A percentile compares a stretch with the other conserved stretches of the same genome.
Conservation (phyloP, 2,797 vertebrate species). For the Protonibea diacanthus region DNA sequence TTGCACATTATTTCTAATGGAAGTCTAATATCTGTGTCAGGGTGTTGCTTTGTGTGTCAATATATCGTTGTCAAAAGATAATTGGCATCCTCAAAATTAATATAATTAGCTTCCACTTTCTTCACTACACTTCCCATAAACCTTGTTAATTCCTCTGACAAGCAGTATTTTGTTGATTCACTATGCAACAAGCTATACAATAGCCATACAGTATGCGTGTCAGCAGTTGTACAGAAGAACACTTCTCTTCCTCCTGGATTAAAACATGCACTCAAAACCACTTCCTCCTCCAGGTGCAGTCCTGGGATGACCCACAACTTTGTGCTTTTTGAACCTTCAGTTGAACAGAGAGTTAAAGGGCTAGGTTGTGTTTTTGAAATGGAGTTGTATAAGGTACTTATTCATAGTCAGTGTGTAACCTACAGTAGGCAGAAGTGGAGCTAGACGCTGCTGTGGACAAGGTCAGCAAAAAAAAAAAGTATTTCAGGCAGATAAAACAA, state of each 20-base stretch:
- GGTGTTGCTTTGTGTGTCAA: not conserved
- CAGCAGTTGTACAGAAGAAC: slow-evolving; percentile 18
- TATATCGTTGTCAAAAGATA: not conserved
- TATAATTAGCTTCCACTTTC: slow-evolving; percentile 15
- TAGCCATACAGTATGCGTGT: not conserved
- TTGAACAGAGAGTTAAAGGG: not conserved
- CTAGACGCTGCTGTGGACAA: too few species aligned
- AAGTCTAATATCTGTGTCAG: not conserved
- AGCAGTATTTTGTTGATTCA: slow-evolving; percentile 1
- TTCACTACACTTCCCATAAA: slow-evolving; percentile 27
- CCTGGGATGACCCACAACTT: not conserved
- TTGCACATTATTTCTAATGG: not conserved
- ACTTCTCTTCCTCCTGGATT: slow-evolving; percentile 34
- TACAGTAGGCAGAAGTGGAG: too few species aligned
- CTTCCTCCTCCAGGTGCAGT: slow-evolving; percentile 34
- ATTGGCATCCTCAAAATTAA: not conserved
- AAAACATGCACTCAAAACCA: not conserved
- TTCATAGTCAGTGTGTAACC: too few species aligned
- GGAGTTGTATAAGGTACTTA: too few species aligned
- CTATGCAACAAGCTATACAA: not conserved
- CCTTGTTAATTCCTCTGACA: not conserved
- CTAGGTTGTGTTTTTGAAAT: too few species aligned
- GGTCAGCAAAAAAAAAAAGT: too few species aligned
- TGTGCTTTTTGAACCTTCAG: not conserved
- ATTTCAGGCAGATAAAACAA: too few species aligned